Conservation (phyloP, 2,113 vertebrate genomes). For the Apaloderma vittatum region DNA sequence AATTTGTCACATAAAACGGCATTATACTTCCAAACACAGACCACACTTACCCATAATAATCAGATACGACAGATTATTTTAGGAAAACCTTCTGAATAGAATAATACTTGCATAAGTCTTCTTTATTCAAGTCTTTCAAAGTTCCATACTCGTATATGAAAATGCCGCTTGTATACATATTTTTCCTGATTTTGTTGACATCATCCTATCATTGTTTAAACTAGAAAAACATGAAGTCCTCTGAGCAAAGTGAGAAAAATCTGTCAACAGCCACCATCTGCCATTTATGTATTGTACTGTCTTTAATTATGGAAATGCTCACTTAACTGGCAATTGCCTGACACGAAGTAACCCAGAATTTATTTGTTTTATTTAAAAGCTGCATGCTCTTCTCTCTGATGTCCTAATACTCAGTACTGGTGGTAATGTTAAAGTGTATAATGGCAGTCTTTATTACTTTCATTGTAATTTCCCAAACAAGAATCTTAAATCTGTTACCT, state of each 20-base stretch:
- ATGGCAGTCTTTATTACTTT: background rate
- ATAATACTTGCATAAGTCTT: background rate
- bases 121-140: background rate
- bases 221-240: background rate
- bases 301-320: constrained; percentile 74
- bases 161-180: background rate
- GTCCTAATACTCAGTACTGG: background rate
- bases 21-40: background rate
- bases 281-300: constrained; percentile 51
- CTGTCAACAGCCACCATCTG: constrained; percentile 67
- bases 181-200: background rate
- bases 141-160: background rate
- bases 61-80: background rate
- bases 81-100: background rate
- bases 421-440: background rate
- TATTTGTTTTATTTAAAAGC: background rate
- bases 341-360: background rate
- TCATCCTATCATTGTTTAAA: background rate
- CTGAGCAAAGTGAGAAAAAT: background rate
- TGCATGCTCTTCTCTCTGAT: background rate
- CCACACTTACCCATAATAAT: rapidly evolving
- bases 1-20: background rate
- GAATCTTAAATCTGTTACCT: background rate
- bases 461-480: background rate
- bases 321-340: background rate